Percentiles rank a stretch among this genome's conserved stretches.
Evolutionary conservation across 2,113 vertebrate genomes (phyloP).

Genomic region (Bungarus multicinctus): DNA sequence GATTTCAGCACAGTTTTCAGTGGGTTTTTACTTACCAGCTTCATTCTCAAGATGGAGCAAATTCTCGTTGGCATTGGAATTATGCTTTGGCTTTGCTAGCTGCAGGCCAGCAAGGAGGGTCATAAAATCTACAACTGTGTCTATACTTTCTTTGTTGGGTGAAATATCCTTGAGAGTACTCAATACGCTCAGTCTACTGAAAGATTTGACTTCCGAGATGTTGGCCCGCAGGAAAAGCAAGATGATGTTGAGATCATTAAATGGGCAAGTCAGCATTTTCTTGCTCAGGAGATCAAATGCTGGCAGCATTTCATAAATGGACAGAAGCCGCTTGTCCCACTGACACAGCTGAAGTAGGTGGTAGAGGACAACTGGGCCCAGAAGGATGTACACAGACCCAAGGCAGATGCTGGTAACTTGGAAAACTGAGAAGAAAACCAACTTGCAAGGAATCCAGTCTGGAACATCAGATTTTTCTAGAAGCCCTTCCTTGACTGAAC

Average conservation of each 20-base stretch:
- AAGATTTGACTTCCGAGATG: constrained; percentile 84
- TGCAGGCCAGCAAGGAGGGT: constrained; percentile 85
- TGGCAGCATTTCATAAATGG: constrained; percentile 91
- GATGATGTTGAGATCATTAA: constrained; percentile 92
- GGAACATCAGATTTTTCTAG: constrained; percentile 77
- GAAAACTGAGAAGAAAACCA: constrained; percentile 86
- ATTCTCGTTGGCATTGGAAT: neutral
- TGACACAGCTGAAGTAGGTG: constrained; percentile 85
- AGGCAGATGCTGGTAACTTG: constrained; percentile 86
- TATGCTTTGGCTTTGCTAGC: constrained; percentile 62
- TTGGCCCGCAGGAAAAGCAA: constrained; percentile 91
- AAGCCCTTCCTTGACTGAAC: constrained; percentile 82
- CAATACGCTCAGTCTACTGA: constrained; percentile 82
- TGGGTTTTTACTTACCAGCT: constrained; percentile 21
- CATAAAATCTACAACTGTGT: constrained; percentile 94
- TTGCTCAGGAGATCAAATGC: constrained; percentile 86
- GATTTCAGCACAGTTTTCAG: neutral
- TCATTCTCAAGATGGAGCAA: constrained; percentile 10
- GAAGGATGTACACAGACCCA: constrained; percentile 77
- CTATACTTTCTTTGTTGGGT: constrained; percentile 65
- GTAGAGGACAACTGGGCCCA: constrained; percentile 83
- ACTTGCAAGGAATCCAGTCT: constrained; percentile 83
- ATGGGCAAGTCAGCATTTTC: constrained; percentile 85
- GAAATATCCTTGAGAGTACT: constrained; percentile 79
- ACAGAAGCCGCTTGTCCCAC: constrained; percentile 91